Evolutionary conservation across 2,888 invertebrate species (phyloP).

Genomic region (Autographa gamma): DNA sequence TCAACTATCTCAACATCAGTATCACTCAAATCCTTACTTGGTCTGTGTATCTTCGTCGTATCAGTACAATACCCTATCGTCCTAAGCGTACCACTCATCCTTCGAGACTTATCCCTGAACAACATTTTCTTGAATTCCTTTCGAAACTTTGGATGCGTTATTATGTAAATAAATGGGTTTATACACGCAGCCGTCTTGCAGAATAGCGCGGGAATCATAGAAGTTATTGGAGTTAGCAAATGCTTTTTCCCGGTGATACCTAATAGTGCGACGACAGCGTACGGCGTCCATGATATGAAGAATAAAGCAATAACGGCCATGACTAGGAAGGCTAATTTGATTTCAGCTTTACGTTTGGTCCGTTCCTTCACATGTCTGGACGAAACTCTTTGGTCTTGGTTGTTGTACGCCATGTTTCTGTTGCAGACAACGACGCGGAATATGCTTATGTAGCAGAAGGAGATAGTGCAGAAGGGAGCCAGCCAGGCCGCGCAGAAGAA

Average conservation of each 20-base stretch:
- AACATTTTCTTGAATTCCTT: constrained; percentile 88
- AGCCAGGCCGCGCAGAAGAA: constrained; percentile 94
- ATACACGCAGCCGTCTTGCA: constrained; percentile 95
- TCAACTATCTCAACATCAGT: constrained; percentile 88
- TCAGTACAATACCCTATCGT: constrained; percentile 77
- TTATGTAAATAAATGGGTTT: constrained; percentile 94
- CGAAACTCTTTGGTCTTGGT: constrained; percentile 85
- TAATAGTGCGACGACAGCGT: constrained; percentile 92
- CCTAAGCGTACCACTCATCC: constrained; percentile 78
- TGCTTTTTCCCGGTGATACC: constrained; percentile 91
- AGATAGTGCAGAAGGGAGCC: constrained; percentile 91
- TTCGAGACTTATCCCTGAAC: constrained; percentile 77
- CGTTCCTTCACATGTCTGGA: constrained; percentile 89
- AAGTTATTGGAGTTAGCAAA: constrained; percentile 91
- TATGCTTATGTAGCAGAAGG: constrained; percentile 93
- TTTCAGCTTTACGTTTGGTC: constrained; percentile 91
- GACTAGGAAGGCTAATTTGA: constrained; percentile 91
- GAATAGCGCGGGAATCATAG: constrained; percentile 94
- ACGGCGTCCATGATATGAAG: constrained; percentile 95
- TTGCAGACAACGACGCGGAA: constrained; percentile 90
- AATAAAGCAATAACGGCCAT: constrained; percentile 92
- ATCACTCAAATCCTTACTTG: constrained; percentile 82
- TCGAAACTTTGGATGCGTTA: constrained; percentile 93
- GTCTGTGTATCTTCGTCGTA: constrained; percentile 71
- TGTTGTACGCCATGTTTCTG: constrained; percentile 81